Base-by-base conservation (phyloP, 2,797 vertebrate species). In the Gymnoscopelus microlampas region DNA sequence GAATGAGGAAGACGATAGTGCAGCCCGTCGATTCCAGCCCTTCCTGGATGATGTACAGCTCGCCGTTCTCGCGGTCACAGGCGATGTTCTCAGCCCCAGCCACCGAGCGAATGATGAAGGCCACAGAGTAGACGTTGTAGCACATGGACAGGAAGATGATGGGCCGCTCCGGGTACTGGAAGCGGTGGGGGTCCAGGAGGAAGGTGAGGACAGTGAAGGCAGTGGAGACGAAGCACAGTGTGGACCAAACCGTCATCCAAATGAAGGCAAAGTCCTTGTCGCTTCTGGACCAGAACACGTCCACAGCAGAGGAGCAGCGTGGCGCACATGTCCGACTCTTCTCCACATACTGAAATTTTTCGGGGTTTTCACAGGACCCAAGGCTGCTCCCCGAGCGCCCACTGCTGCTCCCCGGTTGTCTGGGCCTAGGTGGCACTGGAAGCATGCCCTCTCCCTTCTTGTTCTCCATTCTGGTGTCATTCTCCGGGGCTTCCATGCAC, bases 81-180 rank as follows among this genome's bases (percentile, higher is more conserved):
- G 97, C 97, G 0, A 99, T 97, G 87, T 96, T 98, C 91, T 98
- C 96, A 0, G 97, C 94, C 0, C 98, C 98, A 0, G 97, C 97
- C 74, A 96, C 96, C 0, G 96, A 95, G 59, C 97, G 96, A 76
- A 99, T 97, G 85, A 99, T 94, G 92, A 98, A 99, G 82, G 97
- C 98, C 81, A 98, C 93, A 0, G 97, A 98, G 92, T 99, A 98
- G 66, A 98, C 95, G 0, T 98, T 99, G 92, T 99, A 99, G 88
- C 98, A 99, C 97, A 99, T 98, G 74, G 96, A 97, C 69, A 99
- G 96, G 91, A 99, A 99, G 91, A 99, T 97, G 87, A 99, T 98
- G 85, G 98, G 98, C 48, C 97, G 92, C 92, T 99, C 98, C 0
- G 98, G 98, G 85, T 99, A 99, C 89, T 98, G 98, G 91, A 99